phyloP scores from a whole-genome alignment of 2,888 invertebrate genomes.

The Alentia gelatinosa region DNA sequence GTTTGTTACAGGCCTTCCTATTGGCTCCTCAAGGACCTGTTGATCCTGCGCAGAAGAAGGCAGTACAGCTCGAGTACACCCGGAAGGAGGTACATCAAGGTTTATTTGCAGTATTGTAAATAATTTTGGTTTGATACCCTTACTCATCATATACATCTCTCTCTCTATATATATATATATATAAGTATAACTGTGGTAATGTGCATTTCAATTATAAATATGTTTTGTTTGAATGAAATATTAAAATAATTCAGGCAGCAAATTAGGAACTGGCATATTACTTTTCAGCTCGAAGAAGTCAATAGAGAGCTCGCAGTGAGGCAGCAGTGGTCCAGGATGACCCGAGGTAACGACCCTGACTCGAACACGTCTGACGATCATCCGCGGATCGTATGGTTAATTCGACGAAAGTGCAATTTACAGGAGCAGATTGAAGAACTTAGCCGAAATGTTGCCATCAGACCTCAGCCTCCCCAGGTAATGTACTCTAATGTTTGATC shows the following conservation, averaged over 20 bases:
- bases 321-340: slow-evolving; percentile 59
- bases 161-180: no score
- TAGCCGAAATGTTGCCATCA: slow-evolving; percentile 68
- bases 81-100: slow-evolving; percentile 88
- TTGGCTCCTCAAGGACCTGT: slow-evolving; percentile 84
- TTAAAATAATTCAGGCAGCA: no score
- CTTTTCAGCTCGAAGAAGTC: slow-evolving; percentile 54
- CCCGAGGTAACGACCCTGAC: slow-evolving; percentile 68
- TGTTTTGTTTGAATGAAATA: no score
- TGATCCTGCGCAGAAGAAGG: slow-evolving; percentile 91
- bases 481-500: no score
- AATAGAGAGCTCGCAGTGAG: slow-evolving; percentile 59
- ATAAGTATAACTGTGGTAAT: no score
- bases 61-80: slow-evolving; percentile 87
- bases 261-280: no score
- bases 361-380: slow-evolving; percentile 66
- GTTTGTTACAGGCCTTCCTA: slow-evolving; percentile 65
- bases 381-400: slow-evolving; percentile 70
- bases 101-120: no score
- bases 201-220: no score
- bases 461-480: slow-evolving; percentile 73
- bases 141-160: no score
- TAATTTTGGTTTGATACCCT: no score
- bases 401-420: slow-evolving; percentile 61
- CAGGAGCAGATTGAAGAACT: slow-evolving; percentile 58